Conservation (phyloP, 2,888 invertebrate genomes). For the Microdon myrmicae region DNA sequence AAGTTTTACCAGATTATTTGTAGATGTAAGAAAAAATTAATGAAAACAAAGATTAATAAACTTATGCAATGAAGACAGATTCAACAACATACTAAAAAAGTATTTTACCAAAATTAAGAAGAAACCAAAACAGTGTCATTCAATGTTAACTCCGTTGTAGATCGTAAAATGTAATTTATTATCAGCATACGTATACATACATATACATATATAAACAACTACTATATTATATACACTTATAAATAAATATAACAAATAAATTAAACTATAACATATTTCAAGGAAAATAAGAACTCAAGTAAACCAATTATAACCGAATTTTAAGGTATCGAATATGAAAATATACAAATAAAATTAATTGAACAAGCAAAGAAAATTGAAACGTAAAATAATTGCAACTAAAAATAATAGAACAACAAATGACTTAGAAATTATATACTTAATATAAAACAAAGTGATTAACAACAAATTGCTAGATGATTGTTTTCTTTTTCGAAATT, state of each 20-base stretch:
- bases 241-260: neutral
- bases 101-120: slow-evolving; percentile 7
- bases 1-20: slow-evolving; percentile 8
- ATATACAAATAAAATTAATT: slow-evolving; percentile 17
- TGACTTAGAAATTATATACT: slow-evolving; percentile 44
- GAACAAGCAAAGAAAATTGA: slow-evolving; percentile 23
- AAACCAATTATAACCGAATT: slow-evolving; percentile 45
- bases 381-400: slow-evolving; percentile 42
- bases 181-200: slow-evolving; percentile 49
- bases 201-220: slow-evolving; percentile 24
- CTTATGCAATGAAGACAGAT: neutral
- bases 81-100: slow-evolving; percentile 4
- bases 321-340: slow-evolving; percentile 49
- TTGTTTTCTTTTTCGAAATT: slow-evolving; percentile 35
- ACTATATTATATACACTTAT: slow-evolving; percentile 22
- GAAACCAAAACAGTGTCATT: slow-evolving; percentile 34
- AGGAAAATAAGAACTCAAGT: neutral
- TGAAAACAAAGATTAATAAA: neutral
- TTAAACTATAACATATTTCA: neutral
- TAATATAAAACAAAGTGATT: slow-evolving; percentile 8
- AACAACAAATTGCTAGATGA: slow-evolving; percentile 36
- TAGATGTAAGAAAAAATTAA: slow-evolving; percentile 8
- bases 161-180: slow-evolving; percentile 51
- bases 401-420: slow-evolving; percentile 24
- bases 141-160: slow-evolving; percentile 49